Evolutionary conservation across 2,888 invertebrate genomes (phyloP), one percentile per base, ranked within the genome.

Genomic region (Caenorhabditis becei): DNA sequence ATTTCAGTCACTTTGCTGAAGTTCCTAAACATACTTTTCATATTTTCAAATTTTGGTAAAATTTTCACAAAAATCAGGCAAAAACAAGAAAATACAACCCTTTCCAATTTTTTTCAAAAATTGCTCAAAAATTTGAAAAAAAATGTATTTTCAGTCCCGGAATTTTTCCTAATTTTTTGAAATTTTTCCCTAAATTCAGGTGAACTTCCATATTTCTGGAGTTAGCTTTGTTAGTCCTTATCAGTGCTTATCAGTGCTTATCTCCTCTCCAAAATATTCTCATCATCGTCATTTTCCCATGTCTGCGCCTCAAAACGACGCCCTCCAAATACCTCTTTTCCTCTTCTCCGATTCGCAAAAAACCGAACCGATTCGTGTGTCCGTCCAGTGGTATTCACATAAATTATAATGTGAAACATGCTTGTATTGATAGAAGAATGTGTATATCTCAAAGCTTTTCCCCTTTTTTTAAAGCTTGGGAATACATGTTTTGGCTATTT

Each of bases 381-480:
- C 41, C 41, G 41, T 10, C 14, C 41, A 26, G 35, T 32, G 56
- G 56, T 56, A 20, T 56, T 56, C 56, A 16, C 56, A 56, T 56
- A 56, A 56, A 56, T 32, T 56, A 56, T 56, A 56, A 56, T 56
- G 56, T 56, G 56, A 47, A 47, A 56, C 56, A 56, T 56, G 56
- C 56, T 56, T 35, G 18, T 47, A 47, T 47, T 47, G 47, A 47
- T 47, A 47, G n/a, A 47, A 10, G 47, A 47, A 47, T 47, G 18
- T 7, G 47, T n/a, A 18, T 47, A n/a, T 18, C 20, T 47, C 41
- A 10, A 41, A 14, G 41, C 41, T 41, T 47, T 41, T 16, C 41
- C 3, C 18, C 4, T 47, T 47, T 3, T 18, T 11, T 14, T 41
- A 10, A 5, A 41, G 2, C 16, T 41, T 41, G 41, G 16, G 41